Base-by-base conservation (phyloP, 2,888 invertebrate species). In the Dryomyza anilis region DNA sequence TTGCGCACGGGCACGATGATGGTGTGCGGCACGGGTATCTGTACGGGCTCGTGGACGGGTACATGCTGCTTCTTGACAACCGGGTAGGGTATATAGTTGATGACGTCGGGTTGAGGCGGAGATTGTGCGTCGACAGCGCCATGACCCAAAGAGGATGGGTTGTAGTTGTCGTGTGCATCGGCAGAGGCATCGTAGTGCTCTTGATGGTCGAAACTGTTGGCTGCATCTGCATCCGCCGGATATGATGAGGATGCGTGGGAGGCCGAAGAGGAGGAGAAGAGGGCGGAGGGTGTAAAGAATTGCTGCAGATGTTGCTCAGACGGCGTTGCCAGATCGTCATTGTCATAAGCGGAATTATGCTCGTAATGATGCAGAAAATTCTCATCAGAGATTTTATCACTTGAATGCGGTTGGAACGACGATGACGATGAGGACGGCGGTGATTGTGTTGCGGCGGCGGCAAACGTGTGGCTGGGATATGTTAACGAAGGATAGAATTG, bases 11-110 rank as follows among this genome's bases (percentile, higher is more conserved):
- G 91, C 1, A 93, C 87, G 69, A 92, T 86, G 50, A 93, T 89
- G 8, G 93, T 90, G 76, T 91, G 91, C 0, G 89, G 91, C 2
- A 94, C 87, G 64, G 89, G 89, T 67, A 93, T 89, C 70, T 91
- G 88, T 6, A 93, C 87, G 0, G 90, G 88, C 74, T 89, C 88
- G 66, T 86, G 89, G 5, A 91, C 84, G 0, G 90, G 90, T 50
- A 87, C 88, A 7, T 91, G 89, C 3, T 93, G 87, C 71, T 92
- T 91, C 76, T 92, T 93, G 71, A 89, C 87, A 16, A 87, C 83
- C 30, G 90, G 90, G 58, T 89, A 85, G 36, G 86, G 85, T 3
- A 88, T 86, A n/a, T 88, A 88, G 74, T 85, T 86, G 69, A 87
- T 85, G 61, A 86, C 84, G 67, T 88, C 87, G 46, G 85, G 80